A percentile compares a stretch with the other conserved stretches of the same genome.
Evolutionary conservation across 2,113 vertebrate genomes (phyloP).

Genomic region (Lophius piscatorius): DNA sequence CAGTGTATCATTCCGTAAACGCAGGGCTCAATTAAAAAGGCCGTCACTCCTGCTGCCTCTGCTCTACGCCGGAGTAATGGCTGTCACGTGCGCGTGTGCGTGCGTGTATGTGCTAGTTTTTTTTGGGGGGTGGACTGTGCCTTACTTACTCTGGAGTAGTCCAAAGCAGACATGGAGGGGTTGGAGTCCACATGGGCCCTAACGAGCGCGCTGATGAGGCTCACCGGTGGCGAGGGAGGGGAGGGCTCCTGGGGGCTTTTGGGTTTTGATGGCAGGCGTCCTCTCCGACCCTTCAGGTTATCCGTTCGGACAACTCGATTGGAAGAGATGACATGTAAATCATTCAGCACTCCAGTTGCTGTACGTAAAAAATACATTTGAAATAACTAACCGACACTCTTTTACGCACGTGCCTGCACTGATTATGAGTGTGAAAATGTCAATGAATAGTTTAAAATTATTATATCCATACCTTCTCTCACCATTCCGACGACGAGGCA

Average conservation of each 20-base stretch:
- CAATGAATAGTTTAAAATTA: conserved; percentile 3
- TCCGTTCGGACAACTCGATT: conserved; percentile 93
- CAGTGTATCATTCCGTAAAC: conserved; percentile 35
- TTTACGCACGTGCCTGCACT: conserved; percentile 29
- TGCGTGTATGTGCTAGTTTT: neutral
- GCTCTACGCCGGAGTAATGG: neutral
- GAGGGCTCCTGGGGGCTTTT: conserved; percentile 98
- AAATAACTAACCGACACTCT: neutral
- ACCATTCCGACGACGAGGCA: conserved; percentile 98
- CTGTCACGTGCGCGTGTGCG: neutral
- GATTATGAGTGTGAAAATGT: neutral
- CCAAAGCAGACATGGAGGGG: conserved; percentile 96
- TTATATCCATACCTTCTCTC: conserved; percentile 97
- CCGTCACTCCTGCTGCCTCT: conserved; percentile 22
- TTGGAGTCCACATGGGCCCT: conserved; percentile 99
- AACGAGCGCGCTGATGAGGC: conserved; percentile 97
- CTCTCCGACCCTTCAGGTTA: conserved; percentile 96
- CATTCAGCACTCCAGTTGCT: neutral
- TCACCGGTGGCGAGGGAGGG: conserved; percentile 95
- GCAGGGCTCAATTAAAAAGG: conserved; percentile 35
- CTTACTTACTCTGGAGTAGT: conserved; percentile 95
- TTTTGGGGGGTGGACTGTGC: neutral
- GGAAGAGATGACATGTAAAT: conserved; percentile 17
- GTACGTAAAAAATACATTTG: conserved; percentile 9
- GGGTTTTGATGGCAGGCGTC: conserved; percentile 96